A percentile compares a stretch with the other conserved stretches of the same genome.
Conservation (phyloP, 2,797 vertebrate genomes). For the Cossypha niveicapilla region DNA sequence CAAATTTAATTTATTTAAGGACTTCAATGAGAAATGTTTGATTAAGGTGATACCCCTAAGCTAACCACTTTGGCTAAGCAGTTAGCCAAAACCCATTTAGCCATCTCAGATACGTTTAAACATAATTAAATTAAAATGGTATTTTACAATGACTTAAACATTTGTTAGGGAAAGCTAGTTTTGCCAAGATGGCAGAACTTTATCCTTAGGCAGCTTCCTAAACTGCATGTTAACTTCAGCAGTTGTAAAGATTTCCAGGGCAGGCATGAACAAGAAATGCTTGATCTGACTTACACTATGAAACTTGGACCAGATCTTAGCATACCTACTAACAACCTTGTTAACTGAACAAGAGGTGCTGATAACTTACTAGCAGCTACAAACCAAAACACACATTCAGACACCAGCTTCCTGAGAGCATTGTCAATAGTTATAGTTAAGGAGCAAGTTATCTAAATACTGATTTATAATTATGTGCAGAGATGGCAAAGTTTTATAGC, state of each 20-base stretch:
- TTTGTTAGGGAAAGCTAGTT: not conserved
- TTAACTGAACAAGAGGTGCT: not conserved
- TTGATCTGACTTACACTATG: not conserved
- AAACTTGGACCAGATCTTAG: not conserved
- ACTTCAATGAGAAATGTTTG: not conserved
- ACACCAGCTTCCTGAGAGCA: not conserved
- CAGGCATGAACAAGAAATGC: slow-evolving; percentile 26
- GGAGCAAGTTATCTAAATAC: not conserved
- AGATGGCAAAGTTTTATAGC: not conserved
- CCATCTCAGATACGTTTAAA: not conserved
- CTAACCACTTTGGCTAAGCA: not conserved
- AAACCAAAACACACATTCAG: not conserved
- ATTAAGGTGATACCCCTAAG: not conserved
- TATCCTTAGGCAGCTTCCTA: slow-evolving; percentile 25
- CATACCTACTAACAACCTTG: not conserved
- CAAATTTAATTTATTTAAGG: not conserved
- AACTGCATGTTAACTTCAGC: not conserved
- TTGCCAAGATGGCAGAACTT: slow-evolving; percentile 18
- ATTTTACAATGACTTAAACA: slow-evolving; percentile 18
- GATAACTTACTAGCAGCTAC: not conserved
- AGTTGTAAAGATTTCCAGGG: not conserved
- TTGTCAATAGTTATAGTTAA: not conserved
- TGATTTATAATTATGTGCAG: not conserved
- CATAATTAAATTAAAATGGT: slow-evolving; percentile 15
- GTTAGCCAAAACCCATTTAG: not conserved